phyloP scores from a whole-genome alignment of 1,140 invertebrate genomes.

The Dolichoris vasculosae region DNA sequence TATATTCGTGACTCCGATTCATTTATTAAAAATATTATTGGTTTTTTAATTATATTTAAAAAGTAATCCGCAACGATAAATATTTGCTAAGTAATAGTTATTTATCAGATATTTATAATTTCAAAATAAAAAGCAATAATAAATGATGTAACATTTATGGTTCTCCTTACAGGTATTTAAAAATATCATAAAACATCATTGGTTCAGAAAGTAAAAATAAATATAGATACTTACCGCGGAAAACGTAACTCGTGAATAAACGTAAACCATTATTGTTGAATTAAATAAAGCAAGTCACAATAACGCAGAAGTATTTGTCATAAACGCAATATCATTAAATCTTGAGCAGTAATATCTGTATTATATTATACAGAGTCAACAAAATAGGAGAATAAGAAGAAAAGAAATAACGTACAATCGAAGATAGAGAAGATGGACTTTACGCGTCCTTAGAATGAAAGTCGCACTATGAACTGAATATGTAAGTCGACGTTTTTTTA shows the following conservation, averaged over 20 bases:
- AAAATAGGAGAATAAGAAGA: background rate
- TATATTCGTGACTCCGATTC: too few species aligned
- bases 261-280: conserved; percentile 24
- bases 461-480: background rate
- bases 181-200: background rate
- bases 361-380: background rate
- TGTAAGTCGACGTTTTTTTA: background rate
- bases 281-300: background rate
- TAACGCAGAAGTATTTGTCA: background rate
- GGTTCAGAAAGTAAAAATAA: background rate
- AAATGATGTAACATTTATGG: too few species aligned
- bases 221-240: conserved; percentile 17
- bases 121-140: too few species aligned
- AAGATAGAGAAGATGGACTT: background rate
- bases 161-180: too few species aligned
- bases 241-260: conserved; percentile 22
- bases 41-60: too few species aligned
- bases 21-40: too few species aligned
- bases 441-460: conserved; percentile 41
- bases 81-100: too few species aligned
- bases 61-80: too few species aligned
- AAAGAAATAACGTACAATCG: background rate
- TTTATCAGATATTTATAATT: too few species aligned
- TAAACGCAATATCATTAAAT: background rate
- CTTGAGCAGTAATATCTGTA: too few species aligned